A percentile compares a stretch with the other conserved stretches of the same genome.
These are phyloP conservation scores for Aplysia californica DNA, from an alignment of 1,140 invertebrate species.

Conservation along the genomic window DNA sequence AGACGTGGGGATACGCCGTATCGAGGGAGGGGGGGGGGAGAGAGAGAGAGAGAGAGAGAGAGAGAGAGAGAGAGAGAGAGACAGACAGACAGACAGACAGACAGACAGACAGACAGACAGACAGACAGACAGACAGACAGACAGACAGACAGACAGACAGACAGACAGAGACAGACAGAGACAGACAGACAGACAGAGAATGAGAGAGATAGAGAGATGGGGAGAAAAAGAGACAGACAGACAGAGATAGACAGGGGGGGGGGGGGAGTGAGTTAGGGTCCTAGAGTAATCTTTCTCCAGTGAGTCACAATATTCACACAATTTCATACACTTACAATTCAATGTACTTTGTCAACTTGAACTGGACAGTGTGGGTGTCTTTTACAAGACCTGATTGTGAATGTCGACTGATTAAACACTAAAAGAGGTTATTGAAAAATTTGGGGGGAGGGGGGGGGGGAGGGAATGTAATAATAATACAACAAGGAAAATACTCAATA, in stretches of 20 bases:
- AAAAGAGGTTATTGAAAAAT: too few species aligned
- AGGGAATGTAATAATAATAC: too few species aligned
- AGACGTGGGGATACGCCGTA: too few species aligned
- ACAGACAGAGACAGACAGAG: background rate
- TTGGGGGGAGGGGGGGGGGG: too few species aligned
- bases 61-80: slow-evolving; percentile 40
- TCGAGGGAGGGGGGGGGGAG: background rate
- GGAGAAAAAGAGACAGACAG: background rate
- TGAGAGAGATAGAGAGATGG: background rate
- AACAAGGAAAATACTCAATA: too few species aligned
- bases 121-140: slow-evolving; percentile 13
- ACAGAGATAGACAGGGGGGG: background rate
- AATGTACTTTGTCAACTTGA: too few species aligned
- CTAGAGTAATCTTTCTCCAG: too few species aligned
- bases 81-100: slow-evolving; percentile 33
- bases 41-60: slow-evolving; percentile 30
- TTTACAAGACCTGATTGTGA: too few species aligned
- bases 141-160: background rate
- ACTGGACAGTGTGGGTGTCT: too few species aligned
- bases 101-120: slow-evolving; percentile 31
- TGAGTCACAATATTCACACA: too few species aligned
- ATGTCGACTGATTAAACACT: too few species aligned
- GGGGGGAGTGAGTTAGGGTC: background rate
- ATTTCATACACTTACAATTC: too few species aligned
- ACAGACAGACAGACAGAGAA: background rate